These are phyloP conservation scores for Mimumesa dahlbomi DNA, from an alignment of 2,888 invertebrate species.

Conservation along the genomic window DNA sequence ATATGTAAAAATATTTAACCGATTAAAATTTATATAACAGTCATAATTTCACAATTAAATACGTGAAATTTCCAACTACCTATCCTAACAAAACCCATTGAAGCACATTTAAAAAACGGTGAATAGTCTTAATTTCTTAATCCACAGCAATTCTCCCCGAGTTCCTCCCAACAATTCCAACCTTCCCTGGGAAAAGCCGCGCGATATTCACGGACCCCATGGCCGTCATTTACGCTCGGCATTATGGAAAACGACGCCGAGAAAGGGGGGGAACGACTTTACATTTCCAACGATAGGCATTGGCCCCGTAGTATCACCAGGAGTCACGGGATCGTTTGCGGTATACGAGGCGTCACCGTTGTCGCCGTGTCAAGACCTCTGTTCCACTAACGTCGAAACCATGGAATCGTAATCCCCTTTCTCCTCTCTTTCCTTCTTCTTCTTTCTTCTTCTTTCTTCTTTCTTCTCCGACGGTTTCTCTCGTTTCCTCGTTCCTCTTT, in stretches of 20 bases:
- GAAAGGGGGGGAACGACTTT: no score
- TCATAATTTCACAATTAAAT: no score
- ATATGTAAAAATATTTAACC: neutral
- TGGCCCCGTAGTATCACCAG: neutral
- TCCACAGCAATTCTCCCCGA: no score
- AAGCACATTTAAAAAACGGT: no score
- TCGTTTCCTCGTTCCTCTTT: neutral
- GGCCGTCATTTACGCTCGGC: no score
- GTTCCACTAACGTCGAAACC: conserved; percentile 33
- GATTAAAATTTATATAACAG: neutral
- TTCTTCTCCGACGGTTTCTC: neutral
- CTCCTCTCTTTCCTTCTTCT: neutral
- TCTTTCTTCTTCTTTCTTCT: neutral
- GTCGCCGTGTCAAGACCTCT: conserved; percentile 19
- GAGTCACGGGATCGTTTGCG: conserved; percentile 10
- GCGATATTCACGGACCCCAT: no score
- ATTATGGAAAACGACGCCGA: neutral
- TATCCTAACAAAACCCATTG: no score
- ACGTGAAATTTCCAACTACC: no score
- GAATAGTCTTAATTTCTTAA: no score
- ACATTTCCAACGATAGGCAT: neutral
- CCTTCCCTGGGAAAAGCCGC: no score
- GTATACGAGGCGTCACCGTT: conserved; percentile 12
- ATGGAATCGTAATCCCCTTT: conserved; percentile 13
- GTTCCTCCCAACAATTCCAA: no score